A percentile compares a stretch with the other conserved stretches of the same genome.
Evolutionary conservation across 2,888 invertebrate genomes (phyloP).

Genomic region (Agrochola circellaris): DNA sequence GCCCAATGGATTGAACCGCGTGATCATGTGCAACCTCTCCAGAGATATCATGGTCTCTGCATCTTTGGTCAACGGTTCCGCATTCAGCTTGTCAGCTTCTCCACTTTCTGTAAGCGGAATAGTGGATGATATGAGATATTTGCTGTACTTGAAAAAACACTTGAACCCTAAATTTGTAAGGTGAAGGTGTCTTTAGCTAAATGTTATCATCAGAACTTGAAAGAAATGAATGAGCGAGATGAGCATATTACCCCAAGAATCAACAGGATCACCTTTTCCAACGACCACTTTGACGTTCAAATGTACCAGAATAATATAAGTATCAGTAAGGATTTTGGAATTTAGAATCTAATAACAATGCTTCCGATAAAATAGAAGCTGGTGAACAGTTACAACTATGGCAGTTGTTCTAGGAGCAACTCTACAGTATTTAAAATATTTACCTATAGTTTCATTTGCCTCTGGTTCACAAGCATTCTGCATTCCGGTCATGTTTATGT

Average conservation of each 20-base stretch:
- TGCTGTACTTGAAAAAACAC: neutral
- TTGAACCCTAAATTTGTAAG: neutral
- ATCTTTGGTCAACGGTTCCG: slow-evolving; percentile 92
- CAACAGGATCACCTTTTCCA: neutral
- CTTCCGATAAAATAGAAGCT: neutral
- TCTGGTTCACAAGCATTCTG: slow-evolving; percentile 84
- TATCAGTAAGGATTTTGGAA: neutral
- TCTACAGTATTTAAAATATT: neutral
- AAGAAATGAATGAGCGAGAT: slow-evolving; percentile 2
- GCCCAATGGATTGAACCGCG: slow-evolving; percentile 94
- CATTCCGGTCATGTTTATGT: slow-evolving; percentile 88
- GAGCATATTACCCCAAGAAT: neutral
- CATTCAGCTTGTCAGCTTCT: slow-evolving; percentile 92
- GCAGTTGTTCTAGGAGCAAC: neutral
- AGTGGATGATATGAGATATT: neutral
- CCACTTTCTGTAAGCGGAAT: slow-evolving; percentile 85
- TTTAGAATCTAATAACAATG: neutral
- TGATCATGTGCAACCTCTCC: slow-evolving; percentile 93
- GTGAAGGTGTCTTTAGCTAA: too few relatives aligned
- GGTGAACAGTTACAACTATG: neutral
- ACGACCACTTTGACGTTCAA: neutral
- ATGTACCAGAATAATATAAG: too few relatives aligned
- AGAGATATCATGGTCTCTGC: slow-evolving; percentile 93
- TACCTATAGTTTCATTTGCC: slow-evolving; percentile 77
- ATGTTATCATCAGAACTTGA: neutral